These are phyloP conservation scores for Tridacna gigas DNA, from an alignment of 2,888 invertebrate species.

Conservation along the genomic window DNA sequence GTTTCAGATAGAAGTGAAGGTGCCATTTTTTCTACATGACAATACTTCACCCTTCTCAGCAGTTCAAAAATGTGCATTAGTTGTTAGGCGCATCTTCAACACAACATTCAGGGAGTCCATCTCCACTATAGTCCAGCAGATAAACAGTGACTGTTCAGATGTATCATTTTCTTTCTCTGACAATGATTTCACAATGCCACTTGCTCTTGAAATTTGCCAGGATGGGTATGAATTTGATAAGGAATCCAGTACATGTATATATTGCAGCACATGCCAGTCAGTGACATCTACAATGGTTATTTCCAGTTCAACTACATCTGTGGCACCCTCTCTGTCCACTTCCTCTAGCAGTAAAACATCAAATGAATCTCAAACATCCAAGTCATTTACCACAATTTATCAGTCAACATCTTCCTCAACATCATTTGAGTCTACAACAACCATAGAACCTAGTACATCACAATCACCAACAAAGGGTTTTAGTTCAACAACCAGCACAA, in stretches of 20 bases:
- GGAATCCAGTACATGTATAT: constrained; percentile 41
- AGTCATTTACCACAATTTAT: constrained; percentile 17
- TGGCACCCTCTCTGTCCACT: background rate
- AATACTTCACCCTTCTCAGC: constrained; percentile 23
- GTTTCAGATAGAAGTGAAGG: constrained; percentile 51
- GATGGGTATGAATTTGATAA: constrained; percentile 48
- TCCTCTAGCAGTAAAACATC: constrained; percentile 3
- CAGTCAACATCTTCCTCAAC: too few species aligned
- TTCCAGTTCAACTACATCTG: constrained; percentile 7
- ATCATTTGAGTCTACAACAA: background rate
- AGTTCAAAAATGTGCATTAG: constrained; percentile 28
- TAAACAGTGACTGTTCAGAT: constrained; percentile 26
- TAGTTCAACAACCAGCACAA: too few species aligned
- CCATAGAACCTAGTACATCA: too few species aligned
- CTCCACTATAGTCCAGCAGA: constrained; percentile 3
- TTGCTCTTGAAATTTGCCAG: constrained; percentile 35
- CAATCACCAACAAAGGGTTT: constrained; percentile 11
- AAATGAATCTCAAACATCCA: background rate
- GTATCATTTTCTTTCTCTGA: constrained; percentile 39
- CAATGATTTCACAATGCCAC: constrained; percentile 23
- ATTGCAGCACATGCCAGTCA: constrained; percentile 46
- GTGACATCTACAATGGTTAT: constrained; percentile 14
- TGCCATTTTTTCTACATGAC: constrained; percentile 57
- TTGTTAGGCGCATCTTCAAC: background rate
- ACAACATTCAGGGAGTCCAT: constrained; percentile 21